phyloP scores from a whole-genome alignment of 1,140 invertebrate genomes.

The Drosophila obscura region DNA sequence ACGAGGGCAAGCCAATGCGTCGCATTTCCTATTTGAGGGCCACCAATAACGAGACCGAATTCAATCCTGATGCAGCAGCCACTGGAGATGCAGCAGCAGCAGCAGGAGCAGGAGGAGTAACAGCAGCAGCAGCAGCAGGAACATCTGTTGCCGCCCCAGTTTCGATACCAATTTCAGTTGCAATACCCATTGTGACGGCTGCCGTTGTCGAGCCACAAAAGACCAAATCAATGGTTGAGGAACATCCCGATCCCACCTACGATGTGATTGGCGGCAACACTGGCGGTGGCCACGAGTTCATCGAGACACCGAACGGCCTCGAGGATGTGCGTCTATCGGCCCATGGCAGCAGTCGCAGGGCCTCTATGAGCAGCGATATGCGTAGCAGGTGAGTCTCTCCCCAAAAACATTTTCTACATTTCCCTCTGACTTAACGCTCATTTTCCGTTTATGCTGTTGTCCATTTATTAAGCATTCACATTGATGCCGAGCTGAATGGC shows the following conservation, averaged over 20 bases:
- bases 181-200: constrained; percentile 8
- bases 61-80: constrained; percentile 83
- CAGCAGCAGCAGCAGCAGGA: not conserved
- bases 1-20: constrained; percentile 93
- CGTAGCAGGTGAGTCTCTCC: constrained; percentile 65
- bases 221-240: constrained; percentile 68
- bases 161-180: not conserved
- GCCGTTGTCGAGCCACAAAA: constrained; percentile 67
- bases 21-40: constrained; percentile 96
- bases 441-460: too few relatives aligned
- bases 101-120: not conserved
- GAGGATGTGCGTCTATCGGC: constrained; percentile 70
- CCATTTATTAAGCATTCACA: constrained; percentile 64
- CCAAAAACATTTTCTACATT: not conserved
- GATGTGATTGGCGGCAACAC: constrained; percentile 64
- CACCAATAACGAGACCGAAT: constrained; percentile 85
- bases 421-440: not conserved
- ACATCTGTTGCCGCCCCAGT: not conserved
- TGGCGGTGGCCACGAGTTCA: constrained; percentile 69
- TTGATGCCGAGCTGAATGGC: constrained; percentile 77
- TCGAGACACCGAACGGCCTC: constrained; percentile 70
- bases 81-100: constrained; percentile 25
- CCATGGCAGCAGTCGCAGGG: constrained; percentile 70
- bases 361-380: constrained; percentile 78
- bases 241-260: constrained; percentile 79